Conservation (phyloP, 2,888 invertebrate species). For the Spilarctia lutea region DNA sequence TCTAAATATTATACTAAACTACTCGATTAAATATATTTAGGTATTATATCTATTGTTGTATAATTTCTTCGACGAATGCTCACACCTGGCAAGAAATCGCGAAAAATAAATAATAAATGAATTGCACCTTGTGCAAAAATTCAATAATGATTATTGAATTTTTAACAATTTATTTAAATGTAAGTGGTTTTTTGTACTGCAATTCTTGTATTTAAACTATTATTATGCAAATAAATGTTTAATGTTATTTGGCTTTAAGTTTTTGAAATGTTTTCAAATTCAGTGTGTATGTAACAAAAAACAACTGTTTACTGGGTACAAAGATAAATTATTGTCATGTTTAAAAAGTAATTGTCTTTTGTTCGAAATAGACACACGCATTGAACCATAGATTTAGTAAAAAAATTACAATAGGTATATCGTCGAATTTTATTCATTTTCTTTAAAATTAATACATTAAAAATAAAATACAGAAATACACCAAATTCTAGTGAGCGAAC, state of each 20-base stretch:
- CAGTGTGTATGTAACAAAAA: not conserved
- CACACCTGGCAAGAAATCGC: slow-evolving; percentile 38
- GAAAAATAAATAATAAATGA: slow-evolving; percentile 14
- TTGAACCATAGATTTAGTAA: not conserved
- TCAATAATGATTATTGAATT: slow-evolving; percentile 43
- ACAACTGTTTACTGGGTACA: slow-evolving; percentile 7
- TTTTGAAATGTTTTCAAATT: not conserved
- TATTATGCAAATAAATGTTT: slow-evolving; percentile 33
- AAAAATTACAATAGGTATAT: not conserved
- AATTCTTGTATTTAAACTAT: slow-evolving; percentile 42
- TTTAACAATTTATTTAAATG: slow-evolving; percentile 28
- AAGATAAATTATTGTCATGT: not conserved
- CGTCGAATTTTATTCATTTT: not conserved
- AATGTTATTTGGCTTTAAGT: slow-evolving; percentile 25
- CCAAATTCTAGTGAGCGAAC: not conserved
- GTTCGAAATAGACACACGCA: not conserved
- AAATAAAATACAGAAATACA: not conserved
- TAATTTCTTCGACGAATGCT: slow-evolving; percentile 45
- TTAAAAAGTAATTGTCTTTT: not conserved
- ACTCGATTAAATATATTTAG: slow-evolving; percentile 45
- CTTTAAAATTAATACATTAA: no score
- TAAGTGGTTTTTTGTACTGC: slow-evolving; percentile 49
- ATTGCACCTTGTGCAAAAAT: not conserved
- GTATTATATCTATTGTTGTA: slow-evolving; percentile 51
- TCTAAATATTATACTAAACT: slow-evolving; percentile 34